Conservation (phyloP, 2,797 vertebrate genomes). For the Fistularia commersonii region DNA sequence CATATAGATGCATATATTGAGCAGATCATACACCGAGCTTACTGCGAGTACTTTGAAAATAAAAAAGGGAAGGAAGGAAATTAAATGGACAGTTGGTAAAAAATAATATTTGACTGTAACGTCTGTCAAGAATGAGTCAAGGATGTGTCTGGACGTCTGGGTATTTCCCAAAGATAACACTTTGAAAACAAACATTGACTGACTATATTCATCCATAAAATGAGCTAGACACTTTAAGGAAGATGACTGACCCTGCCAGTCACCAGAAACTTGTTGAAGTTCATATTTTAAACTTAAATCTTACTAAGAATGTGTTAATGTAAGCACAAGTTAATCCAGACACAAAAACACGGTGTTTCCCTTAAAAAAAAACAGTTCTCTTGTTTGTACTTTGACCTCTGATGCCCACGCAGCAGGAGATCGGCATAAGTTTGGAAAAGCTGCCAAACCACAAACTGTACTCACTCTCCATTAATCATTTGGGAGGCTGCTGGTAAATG, state of each 20-base stretch:
- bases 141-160: constrained; percentile 52
- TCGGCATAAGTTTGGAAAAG: constrained; percentile 29
- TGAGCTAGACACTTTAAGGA: too few relatives aligned
- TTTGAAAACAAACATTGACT: too few relatives aligned
- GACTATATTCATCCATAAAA: too few relatives aligned
- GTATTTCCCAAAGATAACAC: constrained; percentile 54
- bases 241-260: too few relatives aligned
- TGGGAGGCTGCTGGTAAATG: constrained; percentile 39
- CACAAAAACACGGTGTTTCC: neutral
- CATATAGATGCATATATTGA: too few relatives aligned
- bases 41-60: constrained; percentile 35
- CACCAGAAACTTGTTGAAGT: too few relatives aligned
- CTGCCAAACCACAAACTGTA: constrained; percentile 47
- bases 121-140: constrained; percentile 48
- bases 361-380: neutral
- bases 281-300: too few relatives aligned
- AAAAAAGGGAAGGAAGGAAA: constrained; percentile 53
- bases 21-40: too few relatives aligned
- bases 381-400: constrained; percentile 1
- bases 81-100: constrained; percentile 10
- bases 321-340: neutral
- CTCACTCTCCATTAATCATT: constrained; percentile 41
- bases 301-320: neutral
- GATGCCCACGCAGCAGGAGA: constrained; percentile 34
- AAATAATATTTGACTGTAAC: too few relatives aligned